Conservation (phyloP, 2,888 invertebrate genomes). For the Idaea dimidiata region DNA sequence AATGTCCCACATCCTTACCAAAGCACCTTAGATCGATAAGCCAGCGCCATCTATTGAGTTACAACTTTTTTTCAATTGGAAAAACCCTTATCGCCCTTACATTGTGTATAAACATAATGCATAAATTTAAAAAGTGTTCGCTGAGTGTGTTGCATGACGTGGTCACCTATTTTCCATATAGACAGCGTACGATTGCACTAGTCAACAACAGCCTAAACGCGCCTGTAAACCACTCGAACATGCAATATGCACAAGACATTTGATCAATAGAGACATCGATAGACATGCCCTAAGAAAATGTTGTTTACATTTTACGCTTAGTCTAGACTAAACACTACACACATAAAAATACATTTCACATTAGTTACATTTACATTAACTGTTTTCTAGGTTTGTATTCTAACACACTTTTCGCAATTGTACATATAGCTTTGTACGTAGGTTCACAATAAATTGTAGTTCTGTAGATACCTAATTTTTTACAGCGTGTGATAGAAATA, state of each 20-base stretch:
- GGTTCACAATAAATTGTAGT: background rate
- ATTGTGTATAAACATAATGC: constrained; percentile 40
- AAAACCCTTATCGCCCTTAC: background rate
- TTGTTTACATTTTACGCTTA: background rate
- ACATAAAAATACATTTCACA: constrained; percentile 3
- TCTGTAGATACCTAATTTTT: background rate
- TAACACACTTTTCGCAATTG: constrained; percentile 43
- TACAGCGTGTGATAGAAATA: no score
- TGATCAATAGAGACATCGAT: background rate
- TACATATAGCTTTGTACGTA: constrained; percentile 43
- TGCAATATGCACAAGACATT: background rate
- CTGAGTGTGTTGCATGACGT: constrained; percentile 60
- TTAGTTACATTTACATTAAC: constrained; percentile 22
- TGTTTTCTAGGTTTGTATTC: constrained; percentile 29
- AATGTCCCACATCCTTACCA: background rate
- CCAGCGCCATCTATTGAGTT: no score
- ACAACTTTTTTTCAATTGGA: background rate
- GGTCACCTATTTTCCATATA: constrained; percentile 32
- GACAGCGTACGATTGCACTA: constrained; percentile 19
- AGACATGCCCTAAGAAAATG: background rate
- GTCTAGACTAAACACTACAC: constrained; percentile 10
- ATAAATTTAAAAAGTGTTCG: constrained; percentile 33
- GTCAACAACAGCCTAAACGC: constrained; percentile 4
- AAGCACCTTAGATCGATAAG: background rate
- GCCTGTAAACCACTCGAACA: background rate